Evolutionary conservation across 2,113 vertebrate species (phyloP), one percentile per base, ranked within the genome.

Genomic region (Sula dactylatra): DNA sequence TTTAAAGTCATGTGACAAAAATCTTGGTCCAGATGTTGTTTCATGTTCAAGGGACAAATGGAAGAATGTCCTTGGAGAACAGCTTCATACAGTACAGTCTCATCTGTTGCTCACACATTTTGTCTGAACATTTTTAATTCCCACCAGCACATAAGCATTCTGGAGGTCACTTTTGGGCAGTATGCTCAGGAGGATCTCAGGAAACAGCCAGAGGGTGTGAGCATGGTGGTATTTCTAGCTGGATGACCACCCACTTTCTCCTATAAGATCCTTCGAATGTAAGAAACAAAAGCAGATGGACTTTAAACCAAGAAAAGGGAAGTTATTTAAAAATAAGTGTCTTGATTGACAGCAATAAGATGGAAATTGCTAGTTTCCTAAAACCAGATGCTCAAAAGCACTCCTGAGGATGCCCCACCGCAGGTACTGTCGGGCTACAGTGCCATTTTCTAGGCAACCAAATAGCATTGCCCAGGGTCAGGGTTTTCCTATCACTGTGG

Each of bases 1-100:
- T 76, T 93, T 82, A 27, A 94, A 89, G 78, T 94, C 77, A 94
- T 16, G 49, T 95, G 91, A 96, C 91, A 89, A 82, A 93, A 94
- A 87, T 79, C 40, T 70, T 70, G 15, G 29, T 70, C 95, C 96
- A 95, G 86, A 95, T 93, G 91, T 67, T 90, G 58, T 66, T 91
- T 86, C 80, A 86, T 64, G 52, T 89, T 91, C 49, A 80, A 87
- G 72, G 42, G 69, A 94, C 77, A 91, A 96, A 73, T 91, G 88
- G 73, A 94, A 82, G 77, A 96, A 97, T 89, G 88, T 85, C 66
- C 86, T 79, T 91, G 81, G 73, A 94, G 83, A 91, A 50, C 45
- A 88, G 59, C 61, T 96, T 86, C 50, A 71, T 64, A 71, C 64
- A 79, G 45, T 69, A 13, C 65, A 72, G 49, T 49, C 42, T 92